phyloP scores from a whole-genome alignment of 2,888 invertebrate species.

The Lottia scabra region DNA sequence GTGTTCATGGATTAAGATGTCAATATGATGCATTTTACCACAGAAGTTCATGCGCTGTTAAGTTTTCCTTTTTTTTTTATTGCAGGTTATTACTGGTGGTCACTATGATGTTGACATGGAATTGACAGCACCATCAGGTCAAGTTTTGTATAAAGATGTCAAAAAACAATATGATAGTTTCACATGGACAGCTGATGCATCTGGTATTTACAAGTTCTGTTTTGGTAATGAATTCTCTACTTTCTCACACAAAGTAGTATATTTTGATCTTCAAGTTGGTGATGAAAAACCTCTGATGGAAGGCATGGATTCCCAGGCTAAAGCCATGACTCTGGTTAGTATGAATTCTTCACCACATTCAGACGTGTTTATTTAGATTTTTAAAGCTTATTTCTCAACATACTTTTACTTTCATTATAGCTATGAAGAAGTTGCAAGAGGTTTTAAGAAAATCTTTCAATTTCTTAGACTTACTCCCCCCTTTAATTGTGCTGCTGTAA shows the following conservation, averaged over 20 bases:
- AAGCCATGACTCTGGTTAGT: conserved; percentile 84
- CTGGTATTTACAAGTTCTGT: conserved; percentile 72
- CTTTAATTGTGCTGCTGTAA: too few relatives aligned
- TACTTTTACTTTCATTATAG: too few relatives aligned
- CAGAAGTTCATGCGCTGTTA: background rate
- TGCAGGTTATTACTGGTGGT: conserved; percentile 96
- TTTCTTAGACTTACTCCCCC: too few relatives aligned
- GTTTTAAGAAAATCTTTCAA: too few relatives aligned
- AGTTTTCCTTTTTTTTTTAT: conserved; percentile 13
- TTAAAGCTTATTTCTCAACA: too few relatives aligned
- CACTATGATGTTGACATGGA: conserved; percentile 97
- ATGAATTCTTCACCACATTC: background rate
- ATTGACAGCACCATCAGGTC: conserved; percentile 87
- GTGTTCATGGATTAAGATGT: too few relatives aligned
- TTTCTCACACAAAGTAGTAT: conserved; percentile 97
- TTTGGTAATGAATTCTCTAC: conserved; percentile 99
- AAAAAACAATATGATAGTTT: conserved; percentile 97
- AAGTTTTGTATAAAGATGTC: conserved; percentile 87
- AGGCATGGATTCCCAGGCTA: conserved; percentile 66
- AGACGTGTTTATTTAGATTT: too few relatives aligned
- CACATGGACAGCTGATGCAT: conserved; percentile 71
- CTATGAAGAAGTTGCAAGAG: too few relatives aligned
- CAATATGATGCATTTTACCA: too few relatives aligned
- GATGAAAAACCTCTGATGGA: conserved; percentile 81
- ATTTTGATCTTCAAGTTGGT: conserved; percentile 97